phyloP scores from a whole-genome alignment of 2,888 invertebrate genomes.

The Darwinula stevensoni region DNA sequence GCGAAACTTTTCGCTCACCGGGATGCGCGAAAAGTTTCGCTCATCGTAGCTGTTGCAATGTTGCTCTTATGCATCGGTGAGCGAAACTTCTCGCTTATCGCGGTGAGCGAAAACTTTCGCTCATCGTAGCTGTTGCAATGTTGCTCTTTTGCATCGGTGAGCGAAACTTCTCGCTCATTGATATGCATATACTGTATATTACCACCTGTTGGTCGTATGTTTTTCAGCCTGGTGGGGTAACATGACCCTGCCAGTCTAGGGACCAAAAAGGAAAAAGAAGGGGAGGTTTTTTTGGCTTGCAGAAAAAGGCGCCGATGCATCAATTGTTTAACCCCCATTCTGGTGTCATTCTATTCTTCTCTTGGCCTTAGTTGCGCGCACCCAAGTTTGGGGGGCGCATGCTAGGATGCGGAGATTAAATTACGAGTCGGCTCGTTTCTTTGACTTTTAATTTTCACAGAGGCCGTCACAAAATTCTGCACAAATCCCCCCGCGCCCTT shows the following conservation, averaged over 20 bases:
- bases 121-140: too few species aligned
- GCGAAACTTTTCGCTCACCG: conserved; percentile 2
- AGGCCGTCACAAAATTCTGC: conserved; percentile 2
- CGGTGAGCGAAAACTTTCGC: conserved; percentile 1
- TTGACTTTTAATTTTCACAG: conserved; percentile 2
- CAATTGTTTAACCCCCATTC: conserved; percentile 2
- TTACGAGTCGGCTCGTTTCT: conserved; percentile 2
- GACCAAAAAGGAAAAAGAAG: conserved; percentile 2
- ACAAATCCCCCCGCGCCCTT: conserved; percentile 2
- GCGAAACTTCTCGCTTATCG: conserved; percentile 1
- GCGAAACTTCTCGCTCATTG: conserved; percentile 2
- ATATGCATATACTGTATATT: conserved; percentile 2
- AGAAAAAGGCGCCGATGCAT: conserved; percentile 2
- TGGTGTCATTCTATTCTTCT: conserved; percentile 2
- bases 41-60: conserved; percentile 2
- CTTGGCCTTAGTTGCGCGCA: too few species aligned
- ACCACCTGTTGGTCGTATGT: conserved; percentile 2
- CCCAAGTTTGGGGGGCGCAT: conserved; percentile 2
- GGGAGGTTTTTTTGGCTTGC: conserved; percentile 2
- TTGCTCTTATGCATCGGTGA: conserved; percentile 2
- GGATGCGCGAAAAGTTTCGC: conserved; percentile 2
- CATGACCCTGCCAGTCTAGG: conserved; percentile 2
- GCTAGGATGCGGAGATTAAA: conserved; percentile 2
- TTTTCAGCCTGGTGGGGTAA: conserved; percentile 2
- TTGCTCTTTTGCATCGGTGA: conserved; percentile 1